Evolutionary conservation across 2,113 vertebrate genomes (phyloP).

Genomic region (Chitala chitala): DNA sequence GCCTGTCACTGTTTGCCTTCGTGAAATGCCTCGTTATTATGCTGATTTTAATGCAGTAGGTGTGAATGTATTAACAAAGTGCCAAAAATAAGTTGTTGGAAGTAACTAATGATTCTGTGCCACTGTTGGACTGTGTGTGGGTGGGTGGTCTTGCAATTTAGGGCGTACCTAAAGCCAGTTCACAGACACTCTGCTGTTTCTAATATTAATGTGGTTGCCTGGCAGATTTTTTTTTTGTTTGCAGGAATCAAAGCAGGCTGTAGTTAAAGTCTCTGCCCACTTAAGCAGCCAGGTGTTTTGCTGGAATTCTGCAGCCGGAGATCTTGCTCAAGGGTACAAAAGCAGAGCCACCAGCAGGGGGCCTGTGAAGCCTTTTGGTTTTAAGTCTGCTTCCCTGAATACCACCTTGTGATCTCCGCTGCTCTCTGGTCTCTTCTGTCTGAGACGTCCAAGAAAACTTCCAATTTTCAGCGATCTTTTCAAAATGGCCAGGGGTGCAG

Average conservation of each 20-base stretch:
- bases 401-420: background rate
- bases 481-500: background rate
- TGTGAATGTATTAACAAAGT: too few species aligned
- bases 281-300: background rate
- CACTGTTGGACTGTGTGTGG: too few species aligned
- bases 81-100: too few species aligned
- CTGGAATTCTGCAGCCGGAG: background rate
- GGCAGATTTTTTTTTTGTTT: too few species aligned
- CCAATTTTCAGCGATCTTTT: background rate
- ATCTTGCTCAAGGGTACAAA: background rate
- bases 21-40: background rate
- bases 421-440: background rate
- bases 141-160: too few species aligned
- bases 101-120: too few species aligned
- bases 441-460: background rate
- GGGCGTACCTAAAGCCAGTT: too few species aligned
- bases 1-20: background rate
- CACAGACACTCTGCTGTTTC: too few species aligned
- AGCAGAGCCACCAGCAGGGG: background rate
- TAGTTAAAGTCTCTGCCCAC: background rate
- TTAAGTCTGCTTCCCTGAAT: background rate
- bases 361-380: background rate
- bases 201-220: too few species aligned
- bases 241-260: background rate
- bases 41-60: background rate